phyloP scores from a whole-genome alignment of 2,888 invertebrate species.

The Pandemis corylana region DNA sequence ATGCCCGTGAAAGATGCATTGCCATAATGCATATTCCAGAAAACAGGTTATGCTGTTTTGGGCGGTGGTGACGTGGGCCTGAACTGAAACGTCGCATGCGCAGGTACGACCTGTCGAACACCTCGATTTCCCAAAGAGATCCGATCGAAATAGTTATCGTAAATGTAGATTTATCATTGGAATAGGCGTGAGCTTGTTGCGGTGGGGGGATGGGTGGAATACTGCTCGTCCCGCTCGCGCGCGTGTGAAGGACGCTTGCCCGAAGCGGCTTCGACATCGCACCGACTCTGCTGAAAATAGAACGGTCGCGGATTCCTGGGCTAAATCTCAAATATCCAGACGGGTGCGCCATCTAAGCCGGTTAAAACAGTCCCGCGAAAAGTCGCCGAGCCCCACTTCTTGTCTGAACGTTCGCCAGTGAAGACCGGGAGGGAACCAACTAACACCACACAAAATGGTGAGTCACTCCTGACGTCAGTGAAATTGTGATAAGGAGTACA shows the following conservation, averaged over 20 bases:
- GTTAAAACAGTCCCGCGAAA: constrained; percentile 90
- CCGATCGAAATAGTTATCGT: constrained; percentile 82
- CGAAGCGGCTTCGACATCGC: constrained; percentile 67
- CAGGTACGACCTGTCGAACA: constrained; percentile 52
- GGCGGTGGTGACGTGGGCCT: constrained; percentile 11
- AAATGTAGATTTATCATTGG: constrained; percentile 81
- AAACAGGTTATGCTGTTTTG: neutral
- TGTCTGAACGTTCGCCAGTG: constrained; percentile 90
- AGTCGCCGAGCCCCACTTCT: constrained; percentile 90
- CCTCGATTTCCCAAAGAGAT: constrained; percentile 66
- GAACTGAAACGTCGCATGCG: constrained; percentile 41
- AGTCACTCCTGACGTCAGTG: constrained; percentile 80
- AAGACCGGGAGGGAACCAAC: constrained; percentile 87
- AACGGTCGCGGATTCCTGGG: constrained; percentile 84
- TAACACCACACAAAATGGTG: constrained; percentile 89
- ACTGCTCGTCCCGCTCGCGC: constrained; percentile 68
- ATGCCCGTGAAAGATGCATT: neutral
- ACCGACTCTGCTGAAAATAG: constrained; percentile 81
- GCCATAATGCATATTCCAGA: neutral
- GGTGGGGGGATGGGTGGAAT: constrained; percentile 57
- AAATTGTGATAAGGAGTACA: constrained; percentile 78
- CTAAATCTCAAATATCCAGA: constrained; percentile 87
- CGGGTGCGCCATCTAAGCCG: constrained; percentile 89
- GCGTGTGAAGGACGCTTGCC: constrained; percentile 50
- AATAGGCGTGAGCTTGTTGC: constrained; percentile 67